Conservation (phyloP, 1,140 invertebrate genomes). For the Branchinecta lindahli region DNA sequence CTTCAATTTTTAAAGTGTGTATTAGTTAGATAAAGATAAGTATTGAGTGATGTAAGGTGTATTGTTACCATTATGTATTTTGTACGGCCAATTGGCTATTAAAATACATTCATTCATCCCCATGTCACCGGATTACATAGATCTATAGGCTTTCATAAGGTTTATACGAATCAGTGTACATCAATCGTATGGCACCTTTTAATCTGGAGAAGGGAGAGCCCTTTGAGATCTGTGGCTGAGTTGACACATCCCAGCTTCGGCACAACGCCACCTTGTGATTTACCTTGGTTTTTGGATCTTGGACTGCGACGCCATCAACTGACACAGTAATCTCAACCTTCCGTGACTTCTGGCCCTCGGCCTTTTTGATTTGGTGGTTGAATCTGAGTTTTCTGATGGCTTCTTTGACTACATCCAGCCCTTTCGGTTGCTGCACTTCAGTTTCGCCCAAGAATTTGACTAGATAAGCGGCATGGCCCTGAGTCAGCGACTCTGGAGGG, state of each 20-base stretch:
- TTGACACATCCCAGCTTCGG: not conserved
- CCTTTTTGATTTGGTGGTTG: slow-evolving; percentile 78
- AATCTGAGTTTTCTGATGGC: slow-evolving; percentile 88
- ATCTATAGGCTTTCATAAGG: too few species aligned
- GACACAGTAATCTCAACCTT: slow-evolving; percentile 88
- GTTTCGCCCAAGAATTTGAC: slow-evolving; percentile 93
- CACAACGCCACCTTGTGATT: not conserved
- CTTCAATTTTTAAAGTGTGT: too few species aligned
- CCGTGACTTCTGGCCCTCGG: slow-evolving; percentile 70
- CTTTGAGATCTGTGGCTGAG: too few species aligned
- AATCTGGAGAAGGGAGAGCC: too few species aligned
- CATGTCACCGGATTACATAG: too few species aligned
- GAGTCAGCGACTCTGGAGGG: slow-evolving; percentile 75
- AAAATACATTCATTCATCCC: too few species aligned
- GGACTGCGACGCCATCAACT: slow-evolving; percentile 86
- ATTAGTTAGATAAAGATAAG: too few species aligned
- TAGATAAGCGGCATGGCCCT: slow-evolving; percentile 87
- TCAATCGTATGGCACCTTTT: too few species aligned
- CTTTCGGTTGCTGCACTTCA: slow-evolving; percentile 85
- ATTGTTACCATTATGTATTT: too few species aligned
- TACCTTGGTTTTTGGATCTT: slow-evolving; percentile 53
- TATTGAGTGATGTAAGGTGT: too few species aligned
- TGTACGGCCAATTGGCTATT: too few species aligned
- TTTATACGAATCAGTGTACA: too few species aligned
- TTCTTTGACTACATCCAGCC: slow-evolving; percentile 90